Evolutionary conservation across 2,888 invertebrate species (phyloP), one percentile per base, ranked within the genome.

Genomic region (Lysandra coridon): DNA sequence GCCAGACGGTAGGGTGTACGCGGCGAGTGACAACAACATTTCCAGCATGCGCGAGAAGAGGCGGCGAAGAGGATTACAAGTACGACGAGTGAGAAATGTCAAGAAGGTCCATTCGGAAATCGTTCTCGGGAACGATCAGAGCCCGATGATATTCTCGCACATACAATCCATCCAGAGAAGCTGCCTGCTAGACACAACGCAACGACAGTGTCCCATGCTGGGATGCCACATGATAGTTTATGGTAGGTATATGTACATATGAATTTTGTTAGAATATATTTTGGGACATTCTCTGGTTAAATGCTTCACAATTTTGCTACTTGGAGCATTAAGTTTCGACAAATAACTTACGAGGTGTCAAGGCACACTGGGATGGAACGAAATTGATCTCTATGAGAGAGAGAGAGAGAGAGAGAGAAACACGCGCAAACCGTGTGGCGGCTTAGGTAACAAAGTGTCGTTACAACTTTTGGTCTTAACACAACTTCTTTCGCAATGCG

Each of bases 141-240:
- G 84, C 78, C 90, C 92, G 0, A 83, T 86, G 1, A 91, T 92
- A n/a, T 78, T 92, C 77, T 85, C 87, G 0, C 93, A 87, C 40
- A 90, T 92, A 2, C 93, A 93, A 80, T 87, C 89, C 0, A 89
- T 91, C 0, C 94, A 93, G 83, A 87, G 83, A 80, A 88, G 83
- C 78, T 94, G 90, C 40, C 82, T 93, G 74, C 87, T 87, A 85
- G 93, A 94, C 62, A 91, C 88, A 0, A 93, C 92, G 33, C 88
- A 88, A 0, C 82, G 94, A 2, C 90, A 90, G 10, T 94, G 94
- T 77, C 94, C 94, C 0, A 88, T 93, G 1, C 37, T 86, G 4
- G 93, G 92, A 0, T 94, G 94, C 79, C 84, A 83, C 1, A 92
- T 88, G 88, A 86, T 91, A 44, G 88, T 88, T 10, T 92, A 92